These are phyloP conservation scores for Grammomys surdaster DNA, from an alignment of 2,113 vertebrate genomes.

Conservation along the genomic window DNA sequence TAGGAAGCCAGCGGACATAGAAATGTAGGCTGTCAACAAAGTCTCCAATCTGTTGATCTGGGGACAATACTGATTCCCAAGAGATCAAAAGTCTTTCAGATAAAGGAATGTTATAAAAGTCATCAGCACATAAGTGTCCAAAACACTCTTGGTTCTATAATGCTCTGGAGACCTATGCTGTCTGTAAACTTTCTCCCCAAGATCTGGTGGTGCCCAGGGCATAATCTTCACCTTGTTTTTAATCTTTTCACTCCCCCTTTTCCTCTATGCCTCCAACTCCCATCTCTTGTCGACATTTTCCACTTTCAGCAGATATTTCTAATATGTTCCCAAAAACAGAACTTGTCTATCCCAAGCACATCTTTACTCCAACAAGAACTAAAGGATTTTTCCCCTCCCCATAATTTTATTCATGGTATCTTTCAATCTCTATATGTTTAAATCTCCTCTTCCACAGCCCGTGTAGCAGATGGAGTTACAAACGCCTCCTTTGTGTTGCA, in stretches of 20 bases:
- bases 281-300: background rate
- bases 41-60: background rate
- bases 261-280: background rate
- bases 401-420: background rate
- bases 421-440: background rate
- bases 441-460: background rate
- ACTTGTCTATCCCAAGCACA: background rate
- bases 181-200: background rate
- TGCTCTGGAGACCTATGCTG: background rate
- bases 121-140: background rate
- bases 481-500: background rate
- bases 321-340: background rate
- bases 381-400: background rate
- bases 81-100: conserved; percentile 25
- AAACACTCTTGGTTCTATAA: background rate
- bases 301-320: background rate
- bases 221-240: background rate
- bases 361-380: background rate
- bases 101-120: background rate
- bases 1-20: background rate
- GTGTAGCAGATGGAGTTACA: background rate
- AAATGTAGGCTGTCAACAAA: background rate
- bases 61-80: background rate
- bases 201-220: background rate
- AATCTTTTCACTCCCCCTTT: background rate